Percentiles rank a stretch among this genome's conserved stretches.
phyloP scores from a whole-genome alignment of 2,113 vertebrate genomes.

The Tinamus guttatus region DNA sequence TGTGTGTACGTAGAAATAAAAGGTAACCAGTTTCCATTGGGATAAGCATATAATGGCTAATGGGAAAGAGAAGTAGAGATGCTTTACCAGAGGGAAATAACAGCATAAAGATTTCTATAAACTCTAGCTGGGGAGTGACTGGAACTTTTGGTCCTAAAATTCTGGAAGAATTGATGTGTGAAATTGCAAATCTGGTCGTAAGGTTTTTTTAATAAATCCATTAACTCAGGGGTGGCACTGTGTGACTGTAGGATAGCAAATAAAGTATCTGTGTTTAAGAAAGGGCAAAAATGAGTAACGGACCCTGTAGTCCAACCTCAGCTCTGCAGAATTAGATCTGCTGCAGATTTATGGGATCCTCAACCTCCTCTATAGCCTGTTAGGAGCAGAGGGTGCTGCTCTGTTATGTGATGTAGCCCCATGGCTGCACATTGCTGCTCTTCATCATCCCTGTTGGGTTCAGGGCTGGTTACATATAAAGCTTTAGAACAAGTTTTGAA shows the following conservation, averaged over 20 bases:
- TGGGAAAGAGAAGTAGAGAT: background rate
- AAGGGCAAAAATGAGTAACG: background rate
- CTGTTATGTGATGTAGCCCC: background rate
- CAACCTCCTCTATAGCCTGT: no score
- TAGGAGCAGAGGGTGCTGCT: background rate
- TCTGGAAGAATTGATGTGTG: constrained; percentile 69
- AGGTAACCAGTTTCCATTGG: background rate
- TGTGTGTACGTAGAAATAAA: background rate
- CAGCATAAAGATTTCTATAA: background rate
- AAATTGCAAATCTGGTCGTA: constrained; percentile 74
- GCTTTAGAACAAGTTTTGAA: background rate
- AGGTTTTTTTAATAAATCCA: constrained; percentile 70
- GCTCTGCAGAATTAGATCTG: background rate
- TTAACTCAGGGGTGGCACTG: constrained; percentile 69
- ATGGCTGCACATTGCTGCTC: background rate
- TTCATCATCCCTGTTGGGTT: background rate
- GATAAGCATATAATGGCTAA: background rate
- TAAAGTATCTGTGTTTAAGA: constrained; percentile 31
- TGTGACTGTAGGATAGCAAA: constrained; percentile 56
- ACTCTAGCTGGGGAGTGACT: background rate
- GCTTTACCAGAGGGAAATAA: background rate
- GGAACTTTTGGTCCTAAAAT: constrained; percentile 60
- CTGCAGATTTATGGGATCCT: no score
- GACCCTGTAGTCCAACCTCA: background rate
- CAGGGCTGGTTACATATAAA: background rate